Evolutionary conservation across 2,797 vertebrate genomes (phyloP).

Genomic region (Tragelaphus eurycerus): DNA sequence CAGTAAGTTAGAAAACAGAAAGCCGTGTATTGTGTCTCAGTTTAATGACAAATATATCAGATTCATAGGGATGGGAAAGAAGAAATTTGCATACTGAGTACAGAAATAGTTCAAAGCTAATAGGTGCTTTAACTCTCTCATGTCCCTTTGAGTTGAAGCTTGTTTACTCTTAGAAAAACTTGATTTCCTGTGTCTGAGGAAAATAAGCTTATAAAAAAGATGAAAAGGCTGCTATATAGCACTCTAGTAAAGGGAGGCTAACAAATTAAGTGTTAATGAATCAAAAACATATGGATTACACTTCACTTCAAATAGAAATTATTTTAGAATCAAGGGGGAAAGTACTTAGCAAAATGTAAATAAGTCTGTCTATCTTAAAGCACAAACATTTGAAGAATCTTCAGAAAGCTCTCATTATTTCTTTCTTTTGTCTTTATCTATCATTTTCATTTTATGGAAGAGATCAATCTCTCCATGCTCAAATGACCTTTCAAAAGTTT

Average conservation of each 20-base stretch:
- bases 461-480: background rate
- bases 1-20: slow-evolving; percentile 81
- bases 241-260: slow-evolving; percentile 52
- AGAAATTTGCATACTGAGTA: slow-evolving; percentile 11
- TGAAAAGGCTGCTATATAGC: slow-evolving; percentile 69
- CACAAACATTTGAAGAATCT: slow-evolving; percentile 46
- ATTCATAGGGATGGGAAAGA: slow-evolving; percentile 70
- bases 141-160: slow-evolving; percentile 56
- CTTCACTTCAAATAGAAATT: slow-evolving; percentile 74
- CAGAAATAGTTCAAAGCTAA: slow-evolving; percentile 59
- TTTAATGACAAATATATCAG: slow-evolving; percentile 83
- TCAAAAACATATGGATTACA: slow-evolving; percentile 76
- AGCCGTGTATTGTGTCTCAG: slow-evolving; percentile 73
- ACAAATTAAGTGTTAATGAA: slow-evolving; percentile 77
- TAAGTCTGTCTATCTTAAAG: slow-evolving; percentile 40
- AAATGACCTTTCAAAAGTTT: slow-evolving; percentile 54
- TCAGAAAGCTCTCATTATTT: slow-evolving; percentile 11
- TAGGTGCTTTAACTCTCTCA: background rate
- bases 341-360: slow-evolving; percentile 45
- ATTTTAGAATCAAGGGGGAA: slow-evolving; percentile 54
- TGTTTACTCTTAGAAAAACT: slow-evolving; percentile 72
- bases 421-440: slow-evolving; percentile 28
- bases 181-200: slow-evolving; percentile 77
- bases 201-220: slow-evolving; percentile 78
- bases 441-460: slow-evolving; percentile 60